phyloP scores from a whole-genome alignment of 2,888 invertebrate species.

The Holacanthella duospinosa region DNA sequence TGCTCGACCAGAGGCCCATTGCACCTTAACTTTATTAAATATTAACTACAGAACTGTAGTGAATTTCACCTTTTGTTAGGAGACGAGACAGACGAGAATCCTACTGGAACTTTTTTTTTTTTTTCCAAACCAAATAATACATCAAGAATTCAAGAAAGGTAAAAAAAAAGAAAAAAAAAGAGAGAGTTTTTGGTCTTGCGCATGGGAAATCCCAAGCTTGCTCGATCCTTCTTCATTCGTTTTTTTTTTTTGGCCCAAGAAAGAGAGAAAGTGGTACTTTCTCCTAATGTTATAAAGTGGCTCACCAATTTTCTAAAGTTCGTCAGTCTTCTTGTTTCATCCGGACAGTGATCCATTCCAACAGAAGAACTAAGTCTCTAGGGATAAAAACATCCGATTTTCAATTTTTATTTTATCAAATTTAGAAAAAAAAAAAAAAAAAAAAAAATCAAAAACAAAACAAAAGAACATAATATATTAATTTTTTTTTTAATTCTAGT shows the following conservation, averaged over 20 bases:
- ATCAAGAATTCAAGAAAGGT: not conserved
- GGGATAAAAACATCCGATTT: not conserved
- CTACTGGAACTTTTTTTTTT: not conserved
- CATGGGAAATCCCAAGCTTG: not conserved
- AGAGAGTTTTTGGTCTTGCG: not conserved
- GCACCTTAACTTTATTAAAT: not conserved
- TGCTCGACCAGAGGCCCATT: not conserved
- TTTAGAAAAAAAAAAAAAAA: not conserved
- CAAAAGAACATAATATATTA: not conserved
- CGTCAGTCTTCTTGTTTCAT: not conserved
- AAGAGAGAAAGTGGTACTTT: not conserved
- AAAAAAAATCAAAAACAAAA: not conserved
- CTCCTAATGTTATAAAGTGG: conserved; percentile 3
- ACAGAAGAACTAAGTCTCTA: no score
- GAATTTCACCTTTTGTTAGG: not conserved
- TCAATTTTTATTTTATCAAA: not conserved
- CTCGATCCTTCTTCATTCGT: not conserved
- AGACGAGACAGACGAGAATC: not conserved
- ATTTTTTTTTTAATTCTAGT: not conserved
- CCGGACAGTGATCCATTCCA: not conserved
- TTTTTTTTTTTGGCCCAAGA: not conserved
- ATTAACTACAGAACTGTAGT: not conserved
- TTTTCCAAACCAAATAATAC: not conserved
- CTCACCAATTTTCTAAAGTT: not conserved
- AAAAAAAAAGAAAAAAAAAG: not conserved